Evolutionary conservation across 2,888 invertebrate genomes (phyloP).

Genomic region (Fragum fragum): DNA sequence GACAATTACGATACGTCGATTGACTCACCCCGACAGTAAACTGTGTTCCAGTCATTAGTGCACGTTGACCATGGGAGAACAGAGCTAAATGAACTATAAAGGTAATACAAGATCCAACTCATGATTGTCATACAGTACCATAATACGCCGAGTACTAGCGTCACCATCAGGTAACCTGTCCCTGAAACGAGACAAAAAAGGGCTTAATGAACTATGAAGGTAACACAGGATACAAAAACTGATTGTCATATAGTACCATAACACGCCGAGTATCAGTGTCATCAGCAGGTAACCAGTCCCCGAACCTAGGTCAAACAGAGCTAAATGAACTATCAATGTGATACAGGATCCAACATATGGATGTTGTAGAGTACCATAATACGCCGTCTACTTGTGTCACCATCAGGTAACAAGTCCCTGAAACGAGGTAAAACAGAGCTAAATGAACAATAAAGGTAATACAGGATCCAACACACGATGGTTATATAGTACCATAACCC

Average conservation of each 20-base stretch:
- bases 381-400: neutral
- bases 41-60: slow-evolving; percentile 8
- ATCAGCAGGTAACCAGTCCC: too few relatives aligned
- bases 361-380: neutral
- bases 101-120: neutral
- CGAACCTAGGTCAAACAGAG: too few relatives aligned
- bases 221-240: too few relatives aligned
- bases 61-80: slow-evolving; percentile 7
- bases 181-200: neutral
- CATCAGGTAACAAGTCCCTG: slow-evolving; percentile 5
- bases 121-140: neutral
- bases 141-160: neutral
- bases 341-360: neutral
- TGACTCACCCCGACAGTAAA: neutral
- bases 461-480: too few relatives aligned
- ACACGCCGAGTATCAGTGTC: too few relatives aligned
- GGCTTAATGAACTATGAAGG: too few relatives aligned
- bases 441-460: too few relatives aligned
- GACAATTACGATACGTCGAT: too few relatives aligned
- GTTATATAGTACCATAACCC: too few relatives aligned
- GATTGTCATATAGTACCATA: too few relatives aligned
- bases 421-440: neutral
- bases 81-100: neutral
- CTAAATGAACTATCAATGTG: too few relatives aligned
- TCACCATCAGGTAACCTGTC: neutral